Evolutionary conservation across 1,140 invertebrate genomes (phyloP).

Genomic region (Macrocentrus cingulum): DNA sequence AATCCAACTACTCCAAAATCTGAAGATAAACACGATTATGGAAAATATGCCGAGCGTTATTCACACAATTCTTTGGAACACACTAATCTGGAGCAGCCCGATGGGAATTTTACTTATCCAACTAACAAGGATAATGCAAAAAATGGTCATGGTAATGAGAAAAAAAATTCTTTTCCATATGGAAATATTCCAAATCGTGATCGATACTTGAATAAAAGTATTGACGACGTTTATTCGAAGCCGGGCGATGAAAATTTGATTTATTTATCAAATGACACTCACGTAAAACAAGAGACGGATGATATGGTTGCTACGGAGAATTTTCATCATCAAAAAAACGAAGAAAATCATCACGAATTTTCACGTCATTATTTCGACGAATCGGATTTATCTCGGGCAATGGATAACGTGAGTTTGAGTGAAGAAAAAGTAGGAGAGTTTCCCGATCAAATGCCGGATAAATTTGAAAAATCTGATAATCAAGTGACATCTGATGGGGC

Average conservation of each 20-base stretch:
- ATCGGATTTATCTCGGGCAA: background rate
- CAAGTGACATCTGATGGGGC: constrained; percentile 34
- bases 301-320: background rate
- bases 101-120: background rate
- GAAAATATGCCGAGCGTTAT: constrained; percentile 28
- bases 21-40: too few relatives aligned
- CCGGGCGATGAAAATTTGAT: constrained; percentile 10
- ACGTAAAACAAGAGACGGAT: background rate
- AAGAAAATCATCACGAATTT: background rate
- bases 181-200: too few relatives aligned
- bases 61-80: constrained; percentile 32
- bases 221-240: constrained; percentile 38
- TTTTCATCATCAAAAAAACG: background rate
- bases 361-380: background rate
- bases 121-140: background rate
- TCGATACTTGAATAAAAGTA: constrained; percentile 29
- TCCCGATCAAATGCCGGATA: too few relatives aligned
- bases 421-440: too few relatives aligned
- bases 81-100: constrained; percentile 34
- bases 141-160: too few relatives aligned
- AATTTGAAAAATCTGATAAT: constrained; percentile 8
- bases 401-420: too few relatives aligned
- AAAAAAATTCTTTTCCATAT: too few relatives aligned
- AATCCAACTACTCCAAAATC: too few relatives aligned
- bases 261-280: constrained; percentile 2